Percentiles rank a stretch among this genome's conserved stretches.
These are phyloP conservation scores for Eumaeus atala DNA, from an alignment of 1,140 invertebrate genomes.

Conservation along the genomic window DNA sequence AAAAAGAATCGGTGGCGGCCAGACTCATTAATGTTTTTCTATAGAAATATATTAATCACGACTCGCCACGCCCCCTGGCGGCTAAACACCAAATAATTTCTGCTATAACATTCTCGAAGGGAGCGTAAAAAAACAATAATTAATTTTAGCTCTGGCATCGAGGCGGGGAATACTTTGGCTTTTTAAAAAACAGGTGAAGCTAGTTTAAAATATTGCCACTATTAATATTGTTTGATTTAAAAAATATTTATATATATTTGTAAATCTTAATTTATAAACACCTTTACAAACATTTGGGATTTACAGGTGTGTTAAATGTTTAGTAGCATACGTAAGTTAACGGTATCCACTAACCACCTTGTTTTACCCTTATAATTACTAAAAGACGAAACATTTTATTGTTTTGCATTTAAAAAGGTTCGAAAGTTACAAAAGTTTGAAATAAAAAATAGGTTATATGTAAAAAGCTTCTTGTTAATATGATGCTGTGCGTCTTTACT, in stretches of 20 bases:
- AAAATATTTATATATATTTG: conserved; percentile 12
- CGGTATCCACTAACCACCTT: neutral
- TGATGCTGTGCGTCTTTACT: too few relatives aligned
- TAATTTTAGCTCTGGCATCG: conserved; percentile 62
- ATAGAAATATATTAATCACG: conserved; percentile 71
- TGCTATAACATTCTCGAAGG: conserved; percentile 57
- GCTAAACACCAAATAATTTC: conserved; percentile 72
- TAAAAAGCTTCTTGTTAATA: too few relatives aligned
- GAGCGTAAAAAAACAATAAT: conserved; percentile 62
- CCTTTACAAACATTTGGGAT: neutral
- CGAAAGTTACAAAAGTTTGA: too few relatives aligned
- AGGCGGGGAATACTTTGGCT: conserved; percentile 41
- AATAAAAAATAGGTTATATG: too few relatives aligned
- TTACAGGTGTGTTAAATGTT: conserved; percentile 6
- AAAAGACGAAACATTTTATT: too few relatives aligned
- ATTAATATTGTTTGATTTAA: conserved; percentile 31
- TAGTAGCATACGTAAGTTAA: neutral
- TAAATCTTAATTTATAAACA: conserved; percentile 8
- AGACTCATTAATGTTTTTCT: conserved; percentile 66
- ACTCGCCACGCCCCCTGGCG: conserved; percentile 55
- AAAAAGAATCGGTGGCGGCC: conserved; percentile 47
- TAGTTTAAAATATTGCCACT: conserved; percentile 48
- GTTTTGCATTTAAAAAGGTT: too few relatives aligned
- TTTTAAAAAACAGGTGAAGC: conserved; percentile 52
- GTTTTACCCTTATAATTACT: too few relatives aligned